Evolutionary conservation across 2,113 vertebrate species (phyloP).

Genomic region (Pao palembangensis): DNA sequence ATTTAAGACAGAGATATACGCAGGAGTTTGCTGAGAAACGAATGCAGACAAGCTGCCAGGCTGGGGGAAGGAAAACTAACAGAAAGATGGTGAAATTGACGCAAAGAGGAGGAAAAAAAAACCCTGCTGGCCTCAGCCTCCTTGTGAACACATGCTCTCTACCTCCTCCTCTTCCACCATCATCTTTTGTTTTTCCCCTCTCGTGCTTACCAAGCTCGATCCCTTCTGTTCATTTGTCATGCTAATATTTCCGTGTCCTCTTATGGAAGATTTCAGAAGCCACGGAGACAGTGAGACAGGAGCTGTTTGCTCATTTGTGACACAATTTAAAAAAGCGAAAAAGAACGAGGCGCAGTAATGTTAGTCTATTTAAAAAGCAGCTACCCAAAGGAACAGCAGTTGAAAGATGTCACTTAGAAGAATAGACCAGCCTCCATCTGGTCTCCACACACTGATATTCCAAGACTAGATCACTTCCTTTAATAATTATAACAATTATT

Average conservation of each 20-base stretch:
- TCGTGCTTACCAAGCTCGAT: neutral
- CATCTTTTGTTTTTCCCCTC: neutral
- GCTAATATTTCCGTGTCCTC: too few species aligned
- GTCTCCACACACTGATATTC: too few species aligned
- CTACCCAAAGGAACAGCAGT: too few species aligned
- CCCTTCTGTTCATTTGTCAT: neutral
- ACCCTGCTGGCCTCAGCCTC: neutral
- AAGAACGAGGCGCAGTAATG: neutral
- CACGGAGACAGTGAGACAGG: too few species aligned
- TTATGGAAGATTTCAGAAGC: neutral
- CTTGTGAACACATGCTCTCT: neutral
- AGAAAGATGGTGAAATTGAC: constrained; percentile 13
- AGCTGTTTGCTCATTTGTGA: too few species aligned
- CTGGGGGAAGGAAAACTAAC: constrained; percentile 9
- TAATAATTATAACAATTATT: too few species aligned
- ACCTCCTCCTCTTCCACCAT: neutral
- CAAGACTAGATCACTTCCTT: too few species aligned
- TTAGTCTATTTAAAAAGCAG: too few species aligned
- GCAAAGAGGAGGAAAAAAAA: neutral
- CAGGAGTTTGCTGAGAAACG: constrained; percentile 39
- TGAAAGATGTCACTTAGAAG: too few species aligned
- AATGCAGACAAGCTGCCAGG: constrained; percentile 47
- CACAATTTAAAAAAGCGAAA: too few species aligned
- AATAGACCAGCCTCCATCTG: too few species aligned
- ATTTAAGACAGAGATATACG: too few species aligned